Evolutionary conservation across 2,113 vertebrate species (phyloP).

Genomic region (Rhipidura dahli): DNA sequence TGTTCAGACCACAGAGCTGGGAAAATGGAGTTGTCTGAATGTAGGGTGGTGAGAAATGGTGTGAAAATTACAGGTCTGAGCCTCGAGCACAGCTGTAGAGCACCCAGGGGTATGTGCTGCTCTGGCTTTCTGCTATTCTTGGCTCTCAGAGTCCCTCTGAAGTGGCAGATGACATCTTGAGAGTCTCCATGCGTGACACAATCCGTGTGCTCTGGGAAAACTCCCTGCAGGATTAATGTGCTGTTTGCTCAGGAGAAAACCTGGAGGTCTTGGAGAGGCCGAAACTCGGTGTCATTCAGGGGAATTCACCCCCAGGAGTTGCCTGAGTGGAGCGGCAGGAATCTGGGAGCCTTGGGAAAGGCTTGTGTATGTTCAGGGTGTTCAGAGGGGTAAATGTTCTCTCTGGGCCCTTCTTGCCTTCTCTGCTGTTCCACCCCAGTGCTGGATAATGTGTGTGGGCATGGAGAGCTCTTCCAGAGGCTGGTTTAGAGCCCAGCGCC

Average conservation of each 20-base stretch:
- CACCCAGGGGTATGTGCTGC: slow-evolving; percentile 37
- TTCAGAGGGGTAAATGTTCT: background rate
- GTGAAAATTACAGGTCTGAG: slow-evolving; percentile 59
- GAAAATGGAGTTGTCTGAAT: background rate
- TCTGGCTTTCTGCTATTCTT: slow-evolving; percentile 55
- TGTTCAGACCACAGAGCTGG: slow-evolving; percentile 39
- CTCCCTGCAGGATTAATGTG: background rate
- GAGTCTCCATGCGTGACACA: background rate
- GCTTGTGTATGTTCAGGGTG: background rate
- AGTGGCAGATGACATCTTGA: slow-evolving; percentile 60
- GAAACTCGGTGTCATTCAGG: background rate
- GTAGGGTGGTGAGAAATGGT: slow-evolving; percentile 51
- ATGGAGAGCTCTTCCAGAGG: background rate
- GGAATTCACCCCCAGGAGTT: background rate
- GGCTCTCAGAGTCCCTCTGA: slow-evolving; percentile 31
- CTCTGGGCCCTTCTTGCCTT: background rate
- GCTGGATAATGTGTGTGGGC: slow-evolving; percentile 4
- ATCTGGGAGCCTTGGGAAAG: background rate
- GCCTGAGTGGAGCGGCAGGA: background rate
- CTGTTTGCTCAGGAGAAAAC: background rate
- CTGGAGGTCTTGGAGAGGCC: background rate
- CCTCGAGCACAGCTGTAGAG: slow-evolving; percentile 6
- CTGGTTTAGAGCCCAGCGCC: background rate
- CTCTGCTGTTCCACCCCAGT: background rate
- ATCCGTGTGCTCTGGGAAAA: background rate